Conservation (phyloP, 2,888 invertebrate genomes). For the Helobdella robusta region DNA sequence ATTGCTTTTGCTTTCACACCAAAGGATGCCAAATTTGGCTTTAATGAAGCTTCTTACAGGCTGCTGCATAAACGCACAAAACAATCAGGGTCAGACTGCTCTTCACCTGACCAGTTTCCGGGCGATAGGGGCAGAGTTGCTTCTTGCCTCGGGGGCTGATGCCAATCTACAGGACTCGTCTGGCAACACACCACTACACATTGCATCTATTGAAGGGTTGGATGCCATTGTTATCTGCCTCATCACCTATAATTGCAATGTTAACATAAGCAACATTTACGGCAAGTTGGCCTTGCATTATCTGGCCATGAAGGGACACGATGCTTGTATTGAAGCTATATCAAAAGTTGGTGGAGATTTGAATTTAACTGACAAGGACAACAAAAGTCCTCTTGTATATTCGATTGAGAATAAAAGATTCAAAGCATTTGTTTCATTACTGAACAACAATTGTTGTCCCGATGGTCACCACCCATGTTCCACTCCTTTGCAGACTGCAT, state of each 20-base stretch:
- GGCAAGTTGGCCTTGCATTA: slow-evolving; percentile 42
- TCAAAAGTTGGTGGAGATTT: slow-evolving; percentile 40
- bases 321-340: slow-evolving; percentile 39
- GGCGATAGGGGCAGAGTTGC: slow-evolving; percentile 39
- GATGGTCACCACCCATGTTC: slow-evolving; percentile 38
- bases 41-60: slow-evolving; percentile 25
- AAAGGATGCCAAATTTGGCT: slow-evolving; percentile 7
- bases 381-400: slow-evolving; percentile 42
- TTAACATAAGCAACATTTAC: slow-evolving; percentile 39
- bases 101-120: slow-evolving; percentile 48
- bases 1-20: slow-evolving; percentile 39
- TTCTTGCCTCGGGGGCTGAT: slow-evolving; percentile 41
- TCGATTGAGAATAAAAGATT: slow-evolving; percentile 40
- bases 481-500: slow-evolving; percentile 35
- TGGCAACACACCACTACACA: slow-evolving; percentile 42
- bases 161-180: slow-evolving; percentile 40
- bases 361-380: slow-evolving; percentile 37
- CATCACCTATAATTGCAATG: slow-evolving; percentile 38
- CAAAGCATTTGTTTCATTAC: slow-evolving; percentile 40
- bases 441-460: slow-evolving; percentile 41
- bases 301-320: slow-evolving; percentile 45
- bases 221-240: slow-evolving; percentile 40
- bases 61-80: slow-evolving; percentile 17
- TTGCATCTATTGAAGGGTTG: slow-evolving; percentile 46
- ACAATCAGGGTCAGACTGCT: slow-evolving; percentile 50